Base-by-base conservation (phyloP, 2,113 vertebrate species). In the Thunnus maccoyii region DNA sequence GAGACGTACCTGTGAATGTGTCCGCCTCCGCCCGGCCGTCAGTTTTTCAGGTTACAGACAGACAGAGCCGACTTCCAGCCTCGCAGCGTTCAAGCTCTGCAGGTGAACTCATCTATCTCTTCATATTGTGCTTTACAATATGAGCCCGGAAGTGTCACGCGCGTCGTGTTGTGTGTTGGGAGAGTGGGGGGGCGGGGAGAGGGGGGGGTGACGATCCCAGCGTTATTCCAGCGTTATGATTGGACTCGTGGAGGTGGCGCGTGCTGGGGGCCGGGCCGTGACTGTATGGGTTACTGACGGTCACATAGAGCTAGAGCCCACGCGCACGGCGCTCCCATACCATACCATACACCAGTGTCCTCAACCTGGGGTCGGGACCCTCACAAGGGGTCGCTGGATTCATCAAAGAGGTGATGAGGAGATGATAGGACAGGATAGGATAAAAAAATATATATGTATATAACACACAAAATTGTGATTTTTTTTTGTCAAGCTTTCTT, bases 221-320 rank as follows among this genome's bases (percentile, higher is more conserved):
- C 27, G 27, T 30, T 30, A 48, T 30, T 11, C 15, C 78, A 68
- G 88, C 81, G 18, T 71, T 78, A 65, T 90, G 91, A 93, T 96
- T 96, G 95, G 95, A 80, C 83, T 32, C 44, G 50, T 66, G 14
- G 13, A 76, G 85, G 94, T 96, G 95, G 95, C 93, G 95, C 94
- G 95, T 93, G 92, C 86, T 48, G 67, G 75, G 86, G 94, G 93
- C 80, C 50, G 88, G 88, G n/a, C 55, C 27, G 80, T 36, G 86
- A 83, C 69, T 73, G 80, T 41, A 50, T 0, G 75, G 83, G 88
- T 89, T 83, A 91, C 87, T 88, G 61, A 25, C 80, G 77, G 86
- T 90, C 89, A 92, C 0, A 62, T 32, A 51, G 63, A 80, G 27
- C n/a, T 3, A 12, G 41, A 16, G 32, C 57, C 51, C 55, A 54